A percentile compares a stretch with the other conserved stretches of the same genome.
phyloP scores from a whole-genome alignment of 2,797 vertebrate genomes.

The Coreius guichenoti region DNA sequence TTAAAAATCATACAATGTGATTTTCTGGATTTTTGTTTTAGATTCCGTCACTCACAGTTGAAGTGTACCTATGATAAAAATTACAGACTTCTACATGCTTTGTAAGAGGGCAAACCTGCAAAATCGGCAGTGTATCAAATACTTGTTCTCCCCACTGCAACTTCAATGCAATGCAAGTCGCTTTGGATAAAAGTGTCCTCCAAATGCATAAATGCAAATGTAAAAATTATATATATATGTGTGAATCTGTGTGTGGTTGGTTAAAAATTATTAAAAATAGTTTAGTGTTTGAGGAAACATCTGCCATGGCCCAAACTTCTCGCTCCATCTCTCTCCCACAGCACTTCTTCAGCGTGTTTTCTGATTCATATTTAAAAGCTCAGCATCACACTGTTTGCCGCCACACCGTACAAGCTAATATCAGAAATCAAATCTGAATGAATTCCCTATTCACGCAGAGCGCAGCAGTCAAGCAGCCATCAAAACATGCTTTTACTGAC shows the following conservation, averaged over 20 bases:
- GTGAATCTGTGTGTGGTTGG: slow-evolving; percentile 33
- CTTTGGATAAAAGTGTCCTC: neutral
- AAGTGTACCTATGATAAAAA: too few relatives aligned
- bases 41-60: too few relatives aligned
- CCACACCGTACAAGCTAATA: neutral
- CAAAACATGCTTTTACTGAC: neutral
- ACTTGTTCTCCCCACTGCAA: too few relatives aligned
- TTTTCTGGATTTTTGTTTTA: too few relatives aligned
- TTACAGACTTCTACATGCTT: too few relatives aligned
- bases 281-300: slow-evolving; percentile 26
- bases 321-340: neutral
- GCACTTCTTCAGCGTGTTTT: neutral
- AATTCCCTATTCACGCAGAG: slow-evolving; percentile 7
- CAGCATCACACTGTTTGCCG: neutral
- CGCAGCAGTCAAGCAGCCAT: neutral
- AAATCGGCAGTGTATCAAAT: too few relatives aligned
- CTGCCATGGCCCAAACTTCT: neutral
- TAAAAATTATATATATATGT: slow-evolving; percentile 17
- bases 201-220: neutral
- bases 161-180: neutral
- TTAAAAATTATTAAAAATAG: too few relatives aligned
- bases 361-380: slow-evolving; percentile 17
- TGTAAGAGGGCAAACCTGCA: too few relatives aligned
- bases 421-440: slow-evolving; percentile 20
- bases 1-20: too few relatives aligned